Percentiles rank a stretch among this genome's conserved stretches.
Evolutionary conservation across 2,797 vertebrate species (phyloP).

Genomic region (Bovichtus diacanthus): DNA sequence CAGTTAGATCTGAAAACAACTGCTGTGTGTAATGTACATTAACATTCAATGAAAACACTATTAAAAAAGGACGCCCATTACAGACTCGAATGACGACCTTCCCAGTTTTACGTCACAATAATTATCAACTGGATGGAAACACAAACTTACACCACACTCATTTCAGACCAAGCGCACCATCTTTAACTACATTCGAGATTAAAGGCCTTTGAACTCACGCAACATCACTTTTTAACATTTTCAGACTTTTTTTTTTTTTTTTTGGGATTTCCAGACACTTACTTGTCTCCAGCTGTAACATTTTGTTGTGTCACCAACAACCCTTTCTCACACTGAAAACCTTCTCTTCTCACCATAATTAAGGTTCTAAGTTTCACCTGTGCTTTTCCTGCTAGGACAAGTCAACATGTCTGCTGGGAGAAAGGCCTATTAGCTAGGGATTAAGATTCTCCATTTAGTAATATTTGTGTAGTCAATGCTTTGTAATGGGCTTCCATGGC

Average conservation of each 20-base stretch:
- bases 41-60: neutral
- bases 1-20: slow-evolving; percentile 5
- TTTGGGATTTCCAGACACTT: neutral
- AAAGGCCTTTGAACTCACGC: slow-evolving; percentile 5
- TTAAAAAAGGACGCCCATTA: slow-evolving; percentile 8
- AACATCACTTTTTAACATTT: neutral
- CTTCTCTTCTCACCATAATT: slow-evolving; percentile 17
- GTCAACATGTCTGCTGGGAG: slow-evolving; percentile 23
- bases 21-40: neutral
- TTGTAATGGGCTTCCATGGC: neutral
- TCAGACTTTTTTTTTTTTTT: neutral
- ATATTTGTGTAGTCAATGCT: neutral
- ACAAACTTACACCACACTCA: slow-evolving; percentile 2
- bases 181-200: slow-evolving; percentile 13
- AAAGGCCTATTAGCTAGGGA: neutral
- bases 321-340: too few species aligned
- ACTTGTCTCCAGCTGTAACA: slow-evolving; percentile 9
- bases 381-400: slow-evolving; percentile 53
- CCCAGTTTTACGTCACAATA: slow-evolving; percentile 23
- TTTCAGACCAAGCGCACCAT: slow-evolving; percentile 5
- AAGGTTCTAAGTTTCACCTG: slow-evolving; percentile 40
- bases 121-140: slow-evolving; percentile 35
- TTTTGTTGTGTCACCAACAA: slow-evolving; percentile 4
- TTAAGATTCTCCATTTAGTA: neutral
- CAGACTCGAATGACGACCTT: slow-evolving; percentile 13